phyloP scores from a whole-genome alignment of 2,113 vertebrate genomes.

The Canis aureus region DNA sequence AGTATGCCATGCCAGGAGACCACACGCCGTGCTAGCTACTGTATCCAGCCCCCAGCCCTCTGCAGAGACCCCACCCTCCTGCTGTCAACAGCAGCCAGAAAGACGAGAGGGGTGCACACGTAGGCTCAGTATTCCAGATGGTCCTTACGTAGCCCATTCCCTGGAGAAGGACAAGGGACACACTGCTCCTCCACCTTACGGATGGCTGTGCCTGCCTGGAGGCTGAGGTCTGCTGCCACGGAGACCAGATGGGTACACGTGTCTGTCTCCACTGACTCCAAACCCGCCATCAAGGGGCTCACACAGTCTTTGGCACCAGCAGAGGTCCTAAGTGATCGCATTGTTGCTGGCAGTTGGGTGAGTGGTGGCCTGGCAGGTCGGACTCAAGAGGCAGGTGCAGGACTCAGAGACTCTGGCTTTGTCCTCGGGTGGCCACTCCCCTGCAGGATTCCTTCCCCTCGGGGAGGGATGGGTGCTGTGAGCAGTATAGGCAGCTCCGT shows the following conservation, averaged over 20 bases:
- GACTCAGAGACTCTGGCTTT: background rate
- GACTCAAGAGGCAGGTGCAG: background rate
- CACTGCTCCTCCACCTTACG: background rate
- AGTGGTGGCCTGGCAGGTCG: background rate
- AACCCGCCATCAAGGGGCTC: background rate
- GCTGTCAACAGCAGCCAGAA: background rate
- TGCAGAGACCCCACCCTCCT: too few relatives aligned
- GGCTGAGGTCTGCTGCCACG: background rate
- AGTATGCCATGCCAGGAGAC: background rate
- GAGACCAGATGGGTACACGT: background rate
- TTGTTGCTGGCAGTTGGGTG: background rate
- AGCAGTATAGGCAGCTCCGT: too few relatives aligned
- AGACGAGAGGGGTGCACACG: background rate
- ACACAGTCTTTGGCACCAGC: background rate
- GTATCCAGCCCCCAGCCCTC: background rate
- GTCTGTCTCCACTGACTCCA: background rate
- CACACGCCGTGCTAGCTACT: rapidly evolving
- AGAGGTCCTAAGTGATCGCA: background rate
- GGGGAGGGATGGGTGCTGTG: background rate
- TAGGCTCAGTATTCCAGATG: background rate
- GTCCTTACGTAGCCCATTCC: background rate
- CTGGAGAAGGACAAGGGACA: background rate
- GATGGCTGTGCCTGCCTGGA: too few relatives aligned
- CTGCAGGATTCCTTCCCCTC: background rate
- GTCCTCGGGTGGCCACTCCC: background rate